Base-by-base conservation (phyloP, 1,140 invertebrate genomes). In the Drosophila parabipectinata region DNA sequence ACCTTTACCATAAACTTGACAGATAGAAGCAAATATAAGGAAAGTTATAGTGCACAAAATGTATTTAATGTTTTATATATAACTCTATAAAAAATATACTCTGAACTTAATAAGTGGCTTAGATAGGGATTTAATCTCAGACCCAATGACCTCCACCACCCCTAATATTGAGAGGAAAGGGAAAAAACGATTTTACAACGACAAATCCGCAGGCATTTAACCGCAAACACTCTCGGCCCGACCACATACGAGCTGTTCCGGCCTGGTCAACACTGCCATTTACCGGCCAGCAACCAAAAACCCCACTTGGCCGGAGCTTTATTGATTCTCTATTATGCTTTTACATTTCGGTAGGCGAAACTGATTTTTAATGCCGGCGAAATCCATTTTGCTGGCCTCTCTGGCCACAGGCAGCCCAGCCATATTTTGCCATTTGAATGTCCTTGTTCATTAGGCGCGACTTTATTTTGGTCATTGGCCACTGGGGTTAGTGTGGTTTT, bases 301-400 rank as follows among this genome's bases (percentile, higher is more conserved):
- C 41, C 5, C 37, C 48, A 5, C n/a, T 32, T 68, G 55, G 39
- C 58, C 47, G 52, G 66, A 37, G 66, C 61, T 83, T 76, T 84
- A 83, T 83, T 78, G 77, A 79, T 84, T 83, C 62, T 51, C 62
- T 55, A 75, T 83, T 75, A 74, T 69, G 58, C 45, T 67, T 67
- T 74, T 41, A 39, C 72, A 76, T 76, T 74, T 32, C 52, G 57
- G 53, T 60, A 52, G 37, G 54, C 52, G 67, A 84, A 79, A 79
- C 72, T 56, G 80, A 75, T 79, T 84, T 84, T 78, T 71, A 84
- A 84, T 84, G 59, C 62, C 56, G 56, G 53, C 52, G n/a, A 57
- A 79, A 84, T 79, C 77, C 72, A 83, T 79, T 83, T 76, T 28
- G 58, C 21, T 32, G 37, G 21, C n/a, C 15, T 6, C 45, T 32